Evolutionary conservation across 2,113 vertebrate species (phyloP).

Genomic region (Oryzias melastigma): DNA sequence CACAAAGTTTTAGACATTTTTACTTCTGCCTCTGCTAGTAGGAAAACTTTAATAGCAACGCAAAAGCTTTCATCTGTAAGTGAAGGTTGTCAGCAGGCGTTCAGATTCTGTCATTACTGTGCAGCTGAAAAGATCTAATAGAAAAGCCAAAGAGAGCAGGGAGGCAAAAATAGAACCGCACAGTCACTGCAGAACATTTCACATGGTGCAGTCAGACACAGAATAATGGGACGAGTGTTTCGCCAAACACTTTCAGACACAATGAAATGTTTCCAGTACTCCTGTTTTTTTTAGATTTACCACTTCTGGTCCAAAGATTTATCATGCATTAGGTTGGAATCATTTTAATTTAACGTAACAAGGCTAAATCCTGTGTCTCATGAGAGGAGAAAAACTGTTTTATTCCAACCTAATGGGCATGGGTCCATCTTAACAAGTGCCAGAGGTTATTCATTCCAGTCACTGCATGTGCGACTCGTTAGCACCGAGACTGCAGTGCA

Average conservation of each 20-base stretch:
- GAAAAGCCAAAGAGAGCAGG: constrained; percentile 42
- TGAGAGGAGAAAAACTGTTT: too few relatives aligned
- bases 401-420: too few relatives aligned
- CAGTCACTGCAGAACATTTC: constrained; percentile 52
- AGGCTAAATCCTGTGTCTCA: constrained; percentile 27
- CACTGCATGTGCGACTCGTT: constrained; percentile 43
- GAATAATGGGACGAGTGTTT: constrained; percentile 54
- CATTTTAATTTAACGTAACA: constrained; percentile 5
- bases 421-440: constrained; percentile 27
- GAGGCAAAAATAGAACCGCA: constrained; percentile 49
- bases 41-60: constrained; percentile 14
- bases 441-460: constrained; percentile 33
- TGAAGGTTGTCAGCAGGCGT: constrained; percentile 37
- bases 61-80: constrained; percentile 19
- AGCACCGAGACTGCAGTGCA: constrained; percentile 35
- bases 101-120: constrained; percentile 51
- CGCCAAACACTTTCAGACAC: neutral
- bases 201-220: constrained; percentile 32
- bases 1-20: constrained; percentile 21
- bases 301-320: too few relatives aligned
- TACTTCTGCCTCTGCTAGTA: neutral
- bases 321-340: too few relatives aligned
- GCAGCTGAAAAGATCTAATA: constrained; percentile 52
- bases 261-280: neutral
- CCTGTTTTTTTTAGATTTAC: too few relatives aligned